Percentiles rank a stretch among this genome's conserved stretches.
Conservation (phyloP, 1,140 invertebrate genomes). For the Eulimnadia texana region DNA sequence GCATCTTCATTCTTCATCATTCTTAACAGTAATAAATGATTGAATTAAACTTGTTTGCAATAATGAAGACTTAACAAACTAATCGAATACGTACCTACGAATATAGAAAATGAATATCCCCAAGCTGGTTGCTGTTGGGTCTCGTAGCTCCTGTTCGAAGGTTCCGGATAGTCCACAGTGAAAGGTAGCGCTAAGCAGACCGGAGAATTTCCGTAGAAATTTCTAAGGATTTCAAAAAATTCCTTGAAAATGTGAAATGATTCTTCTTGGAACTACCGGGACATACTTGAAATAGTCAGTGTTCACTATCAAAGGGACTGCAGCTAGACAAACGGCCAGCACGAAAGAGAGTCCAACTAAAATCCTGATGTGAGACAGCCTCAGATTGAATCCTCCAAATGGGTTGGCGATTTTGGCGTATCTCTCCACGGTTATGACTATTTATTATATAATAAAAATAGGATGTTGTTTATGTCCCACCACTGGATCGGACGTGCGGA, state of each 20-base stretch:
- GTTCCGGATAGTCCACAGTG: neutral
- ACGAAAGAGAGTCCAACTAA: neutral
- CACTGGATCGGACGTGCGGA: neutral
- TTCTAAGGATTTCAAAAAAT: neutral
- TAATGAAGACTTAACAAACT: constrained; percentile 18
- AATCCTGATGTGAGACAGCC: neutral
- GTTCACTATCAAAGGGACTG: neutral
- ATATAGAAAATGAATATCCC: constrained; percentile 43
- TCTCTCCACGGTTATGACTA: neutral
- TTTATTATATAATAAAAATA: neutral
- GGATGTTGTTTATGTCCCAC: neutral
- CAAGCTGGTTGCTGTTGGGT: constrained; percentile 29
- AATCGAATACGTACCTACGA: constrained; percentile 34
- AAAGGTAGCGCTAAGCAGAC: neutral
- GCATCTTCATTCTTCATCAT: neutral
- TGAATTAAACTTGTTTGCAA: too few species aligned
- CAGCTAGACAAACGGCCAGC: neutral
- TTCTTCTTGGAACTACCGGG: too few species aligned
- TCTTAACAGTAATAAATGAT: too few species aligned
- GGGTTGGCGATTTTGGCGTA: neutral
- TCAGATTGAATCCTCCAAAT: neutral
- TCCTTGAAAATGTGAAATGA: neutral
- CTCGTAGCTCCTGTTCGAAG: neutral
- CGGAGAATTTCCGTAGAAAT: neutral
- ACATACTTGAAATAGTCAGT: too few species aligned